These are phyloP conservation scores for Darevskia mixta DNA, from an alignment of 2,797 vertebrate species.

Conservation along the genomic window DNA sequence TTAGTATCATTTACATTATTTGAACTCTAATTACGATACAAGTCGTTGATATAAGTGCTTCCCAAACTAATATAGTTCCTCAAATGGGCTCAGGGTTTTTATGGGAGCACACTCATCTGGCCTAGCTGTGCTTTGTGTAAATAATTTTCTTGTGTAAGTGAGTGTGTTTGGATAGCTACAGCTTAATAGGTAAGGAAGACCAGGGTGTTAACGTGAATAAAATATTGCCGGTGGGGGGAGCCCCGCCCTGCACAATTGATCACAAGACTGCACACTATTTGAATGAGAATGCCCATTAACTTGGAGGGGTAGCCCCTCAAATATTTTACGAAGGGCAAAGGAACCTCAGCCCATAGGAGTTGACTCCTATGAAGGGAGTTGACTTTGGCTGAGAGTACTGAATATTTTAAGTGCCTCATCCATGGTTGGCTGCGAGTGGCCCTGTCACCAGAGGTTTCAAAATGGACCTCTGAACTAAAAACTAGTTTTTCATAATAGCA, in stretches of 20 bases:
- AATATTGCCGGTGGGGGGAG: too few species aligned
- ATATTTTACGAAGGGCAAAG: too few species aligned
- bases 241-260: too few species aligned
- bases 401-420: neutral
- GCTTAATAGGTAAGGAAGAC: neutral
- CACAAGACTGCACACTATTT: too few species aligned
- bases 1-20: conserved; percentile 39
- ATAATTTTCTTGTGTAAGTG: conserved; percentile 12
- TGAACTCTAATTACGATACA: conserved; percentile 33
- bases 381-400: neutral
- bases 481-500: neutral
- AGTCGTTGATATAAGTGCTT: conserved; percentile 37
- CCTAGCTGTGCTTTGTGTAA: conserved; percentile 35
- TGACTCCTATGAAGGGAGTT: too few species aligned
- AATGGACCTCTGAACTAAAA: neutral
- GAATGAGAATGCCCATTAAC: too few species aligned
- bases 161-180: neutral
- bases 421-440: neutral
- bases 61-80: conserved; percentile 32
- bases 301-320: too few species aligned
- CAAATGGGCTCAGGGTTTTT: neutral
- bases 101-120: conserved; percentile 18
- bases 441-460: neutral
- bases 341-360: too few species aligned
- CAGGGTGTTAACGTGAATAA: too few species aligned